Evolutionary conservation across 2,113 vertebrate species (phyloP), one percentile per base, ranked within the genome.

Genomic region (Prietella phreatophila): DNA sequence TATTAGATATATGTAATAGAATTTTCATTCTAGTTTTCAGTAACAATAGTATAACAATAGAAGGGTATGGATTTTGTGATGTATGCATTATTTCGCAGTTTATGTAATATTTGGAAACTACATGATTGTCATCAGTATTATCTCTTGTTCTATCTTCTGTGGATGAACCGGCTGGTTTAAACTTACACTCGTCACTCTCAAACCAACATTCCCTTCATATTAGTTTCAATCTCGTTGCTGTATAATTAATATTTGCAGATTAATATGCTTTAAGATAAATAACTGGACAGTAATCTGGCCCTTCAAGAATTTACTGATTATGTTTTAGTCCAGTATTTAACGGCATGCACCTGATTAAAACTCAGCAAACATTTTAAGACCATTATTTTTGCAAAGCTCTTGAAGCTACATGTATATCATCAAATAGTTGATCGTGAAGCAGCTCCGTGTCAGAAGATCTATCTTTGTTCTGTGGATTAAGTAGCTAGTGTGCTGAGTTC

Each of bases 381-480:
- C 15, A 30, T 55, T 55, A 61, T 82, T 82, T 71, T 82, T 60
- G 10, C 56, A 15, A 33, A 22, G 47, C 20, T 84, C n/a, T 84
- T 84, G 61, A 58, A 60, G 79, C 39, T 86, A 36, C 84, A 78
- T 82, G 36, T 87, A 85, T 80, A 89, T 87, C 0, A 83, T 92
- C 95, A 96, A 96, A 96, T 96, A 96, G 96, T 96, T 94, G 87
- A 83, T 90, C 85, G 85, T 69, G 82, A 42, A 71, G 94, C 95
- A 94, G 93, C 91, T 96, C 88, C 42, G 93, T 97, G 96, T 97
- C 96, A 96, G 55, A 76, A 91, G 95, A 94, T 94, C 94, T 94
- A 95, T 96, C 96, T 96, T 96, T 96, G 96, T 96, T 96, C 95
- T 93, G 93, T 47, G 94, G 94, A 95, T 95, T 96, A 95, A 96